Conservation (phyloP, 1,140 invertebrate species). For the Brachionus manjavacas region DNA sequence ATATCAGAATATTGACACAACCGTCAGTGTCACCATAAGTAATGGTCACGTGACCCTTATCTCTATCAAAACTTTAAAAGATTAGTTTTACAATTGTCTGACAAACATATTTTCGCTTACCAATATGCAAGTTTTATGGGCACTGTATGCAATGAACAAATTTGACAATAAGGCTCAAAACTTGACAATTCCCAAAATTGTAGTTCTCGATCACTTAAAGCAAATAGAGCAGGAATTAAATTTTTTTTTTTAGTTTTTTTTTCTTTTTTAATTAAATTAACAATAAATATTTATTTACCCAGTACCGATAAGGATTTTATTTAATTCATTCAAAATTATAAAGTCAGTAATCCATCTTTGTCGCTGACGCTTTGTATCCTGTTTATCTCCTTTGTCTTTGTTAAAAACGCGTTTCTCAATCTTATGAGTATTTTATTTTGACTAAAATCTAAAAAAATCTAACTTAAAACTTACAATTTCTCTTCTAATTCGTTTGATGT, state of each 20-base stretch:
- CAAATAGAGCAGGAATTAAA: neutral
- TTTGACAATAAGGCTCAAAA: slow-evolving; percentile 57
- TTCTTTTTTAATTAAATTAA: neutral
- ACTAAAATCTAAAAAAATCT: neutral
- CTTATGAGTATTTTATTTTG: neutral
- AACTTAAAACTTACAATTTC: slow-evolving; percentile 49
- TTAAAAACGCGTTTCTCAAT: neutral
- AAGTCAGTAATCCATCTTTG: slow-evolving; percentile 58
- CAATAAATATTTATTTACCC: slow-evolving; percentile 48
- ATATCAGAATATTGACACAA: slow-evolving; percentile 55
- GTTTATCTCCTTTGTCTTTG: slow-evolving; percentile 38
- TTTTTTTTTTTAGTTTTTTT: neutral
- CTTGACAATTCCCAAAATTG: slow-evolving; percentile 58
- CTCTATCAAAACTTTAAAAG: slow-evolving; percentile 49
- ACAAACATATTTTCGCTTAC: slow-evolving; percentile 47
- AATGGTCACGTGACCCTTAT: slow-evolving; percentile 54
- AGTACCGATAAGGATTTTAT: slow-evolving; percentile 56
- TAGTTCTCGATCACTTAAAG: slow-evolving; percentile 54
- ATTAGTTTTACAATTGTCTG: too few species aligned
- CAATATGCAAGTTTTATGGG: slow-evolving; percentile 57
- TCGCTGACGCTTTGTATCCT: slow-evolving; percentile 45
- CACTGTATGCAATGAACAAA: slow-evolving; percentile 54
- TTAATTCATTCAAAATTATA: slow-evolving; percentile 54
- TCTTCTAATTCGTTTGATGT: slow-evolving; percentile 51
- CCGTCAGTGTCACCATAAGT: slow-evolving; percentile 56